Conservation (phyloP, 2,113 vertebrate genomes). For the Sinocyclocheilus grahami region DNA sequence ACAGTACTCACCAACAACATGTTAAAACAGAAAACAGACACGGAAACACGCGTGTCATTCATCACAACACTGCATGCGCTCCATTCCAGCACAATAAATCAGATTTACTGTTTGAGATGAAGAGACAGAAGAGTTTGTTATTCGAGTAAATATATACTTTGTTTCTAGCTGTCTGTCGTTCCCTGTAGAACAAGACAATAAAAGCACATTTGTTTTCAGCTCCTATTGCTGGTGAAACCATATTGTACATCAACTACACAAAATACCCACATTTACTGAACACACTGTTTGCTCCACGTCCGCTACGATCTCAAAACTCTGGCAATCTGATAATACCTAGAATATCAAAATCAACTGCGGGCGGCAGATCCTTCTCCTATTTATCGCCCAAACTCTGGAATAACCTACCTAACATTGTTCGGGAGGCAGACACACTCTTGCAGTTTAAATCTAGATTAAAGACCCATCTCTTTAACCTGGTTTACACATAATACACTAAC, state of each 20-base stretch:
- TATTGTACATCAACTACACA: too few species aligned
- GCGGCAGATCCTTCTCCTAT: too few species aligned
- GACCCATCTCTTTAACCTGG: too few species aligned
- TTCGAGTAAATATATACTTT: not conserved
- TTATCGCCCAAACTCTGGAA: too few species aligned
- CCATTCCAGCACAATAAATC: not conserved
- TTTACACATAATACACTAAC: too few species aligned
- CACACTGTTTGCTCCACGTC: not conserved
- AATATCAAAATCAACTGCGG: too few species aligned
- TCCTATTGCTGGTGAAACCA: not conserved
- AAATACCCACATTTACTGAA: too few species aligned
- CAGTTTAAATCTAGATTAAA: too few species aligned
- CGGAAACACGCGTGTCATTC: not conserved
- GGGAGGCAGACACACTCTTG: too few species aligned
- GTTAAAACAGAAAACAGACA: not conserved
- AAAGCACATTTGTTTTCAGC: not conserved
- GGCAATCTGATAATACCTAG: too few species aligned
- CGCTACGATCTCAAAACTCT: too few species aligned
- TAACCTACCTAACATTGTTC: too few species aligned
- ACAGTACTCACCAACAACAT: not conserved
- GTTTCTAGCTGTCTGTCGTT: not conserved
- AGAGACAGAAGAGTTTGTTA: not conserved
- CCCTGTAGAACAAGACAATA: not conserved
- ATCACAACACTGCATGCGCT: not conserved
- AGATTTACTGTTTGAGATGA: not conserved